phyloP scores from a whole-genome alignment of 2,113 vertebrate genomes.

The Hydrochoerus hydrochaeris region DNA sequence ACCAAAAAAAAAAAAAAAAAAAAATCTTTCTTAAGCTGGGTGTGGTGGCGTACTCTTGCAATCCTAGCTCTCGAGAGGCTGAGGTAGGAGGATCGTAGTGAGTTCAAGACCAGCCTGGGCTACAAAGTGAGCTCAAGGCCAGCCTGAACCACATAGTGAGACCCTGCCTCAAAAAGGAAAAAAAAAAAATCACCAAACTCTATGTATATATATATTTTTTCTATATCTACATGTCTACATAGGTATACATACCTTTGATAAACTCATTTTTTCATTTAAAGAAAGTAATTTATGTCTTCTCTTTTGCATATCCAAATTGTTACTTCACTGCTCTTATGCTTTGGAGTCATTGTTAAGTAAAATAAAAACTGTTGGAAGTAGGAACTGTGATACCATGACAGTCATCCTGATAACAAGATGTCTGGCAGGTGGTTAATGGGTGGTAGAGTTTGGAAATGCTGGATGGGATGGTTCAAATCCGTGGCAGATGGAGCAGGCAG shows the following conservation, averaged over 20 bases:
- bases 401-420: not conserved
- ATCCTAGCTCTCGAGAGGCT: too few species aligned
- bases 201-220: not conserved
- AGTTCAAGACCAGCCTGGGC: too few species aligned
- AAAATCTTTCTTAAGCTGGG: too few species aligned
- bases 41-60: too few species aligned
- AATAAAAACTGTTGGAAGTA: not conserved
- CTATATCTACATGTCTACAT: not conserved
- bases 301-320: not conserved
- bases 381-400: not conserved
- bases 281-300: not conserved
- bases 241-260: not conserved
- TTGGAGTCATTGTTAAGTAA: not conserved
- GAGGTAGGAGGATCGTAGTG: too few species aligned
- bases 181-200: too few species aligned
- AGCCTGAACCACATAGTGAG: too few species aligned
- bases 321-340: not conserved
- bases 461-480: not conserved
- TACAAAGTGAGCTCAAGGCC: too few species aligned
- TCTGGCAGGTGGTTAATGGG: not conserved
- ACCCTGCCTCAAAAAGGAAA: too few species aligned
- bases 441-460: not conserved
- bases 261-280: not conserved
- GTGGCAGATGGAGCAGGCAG: not conserved
- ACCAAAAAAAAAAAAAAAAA: too few species aligned